Conservation (phyloP, 2,888 invertebrate genomes). For the Dryobotodes eremita region DNA sequence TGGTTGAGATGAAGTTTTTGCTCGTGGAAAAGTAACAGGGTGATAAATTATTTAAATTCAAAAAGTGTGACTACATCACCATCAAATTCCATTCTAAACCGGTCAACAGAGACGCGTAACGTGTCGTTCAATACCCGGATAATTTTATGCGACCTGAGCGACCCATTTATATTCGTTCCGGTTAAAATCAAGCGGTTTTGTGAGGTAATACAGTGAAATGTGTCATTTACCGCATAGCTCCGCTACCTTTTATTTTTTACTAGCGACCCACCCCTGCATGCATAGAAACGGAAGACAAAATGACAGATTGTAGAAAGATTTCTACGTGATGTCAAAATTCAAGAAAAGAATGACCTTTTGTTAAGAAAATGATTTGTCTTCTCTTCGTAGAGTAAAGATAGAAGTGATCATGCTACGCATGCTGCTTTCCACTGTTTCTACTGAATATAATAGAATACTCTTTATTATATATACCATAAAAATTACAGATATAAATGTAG, state of each 20-base stretch:
- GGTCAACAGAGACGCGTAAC: slow-evolving; percentile 32
- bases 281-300: no score
- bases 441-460: no score
- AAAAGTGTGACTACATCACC: neutral
- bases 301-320: no score
- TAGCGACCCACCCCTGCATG: no score
- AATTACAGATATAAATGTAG: no score
- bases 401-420: no score
- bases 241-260: neutral
- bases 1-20: neutral
- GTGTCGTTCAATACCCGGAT: slow-evolving; percentile 42
- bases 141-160: slow-evolving; percentile 55
- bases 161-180: slow-evolving; percentile 54
- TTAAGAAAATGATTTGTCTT: no score
- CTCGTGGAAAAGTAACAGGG: neutral
- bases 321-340: no score
- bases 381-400: no score
- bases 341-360: no score
- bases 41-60: slow-evolving; percentile 13
- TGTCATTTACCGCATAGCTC: slow-evolving; percentile 18
- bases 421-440: neutral
- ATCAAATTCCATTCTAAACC: slow-evolving; percentile 41
- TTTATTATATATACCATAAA: no score
- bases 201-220: slow-evolving; percentile 20
- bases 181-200: slow-evolving; percentile 32